Evolutionary conservation across 2,113 vertebrate species (phyloP).

Genomic region (Microcebus lehilahytsara): DNA sequence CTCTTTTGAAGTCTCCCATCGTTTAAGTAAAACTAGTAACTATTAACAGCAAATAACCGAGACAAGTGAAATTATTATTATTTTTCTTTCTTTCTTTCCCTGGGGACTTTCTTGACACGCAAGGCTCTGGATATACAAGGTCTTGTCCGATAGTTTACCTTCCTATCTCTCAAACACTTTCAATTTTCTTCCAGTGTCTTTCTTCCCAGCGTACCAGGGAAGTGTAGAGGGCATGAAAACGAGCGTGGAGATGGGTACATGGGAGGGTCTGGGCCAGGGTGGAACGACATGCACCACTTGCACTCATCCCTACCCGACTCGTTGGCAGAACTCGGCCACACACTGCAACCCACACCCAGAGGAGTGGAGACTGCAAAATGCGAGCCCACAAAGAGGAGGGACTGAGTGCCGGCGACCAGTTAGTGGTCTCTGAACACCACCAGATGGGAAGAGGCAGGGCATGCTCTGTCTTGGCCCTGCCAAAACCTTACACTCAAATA

Average conservation of each 20-base stretch:
- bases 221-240: background rate
- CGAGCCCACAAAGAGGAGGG: background rate
- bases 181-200: background rate
- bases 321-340: background rate
- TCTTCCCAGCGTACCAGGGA: background rate
- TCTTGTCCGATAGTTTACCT: background rate
- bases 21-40: background rate
- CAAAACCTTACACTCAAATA: background rate
- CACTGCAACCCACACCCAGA: background rate
- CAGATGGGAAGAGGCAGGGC: background rate
- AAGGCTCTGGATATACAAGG: background rate
- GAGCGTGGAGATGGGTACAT: background rate
- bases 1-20: background rate
- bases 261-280: background rate
- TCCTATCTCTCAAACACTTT: background rate
- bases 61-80: background rate
- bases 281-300: background rate
- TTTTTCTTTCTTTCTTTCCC: background rate
- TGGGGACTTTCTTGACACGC: background rate
- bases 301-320: background rate
- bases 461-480: background rate
- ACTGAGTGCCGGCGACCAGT: background rate
- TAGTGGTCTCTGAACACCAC: background rate
- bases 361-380: background rate
- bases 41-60: slow-evolving; percentile 6